Evolutionary conservation across 2,888 invertebrate genomes (phyloP).

Genomic region (Aromia moschata): DNA sequence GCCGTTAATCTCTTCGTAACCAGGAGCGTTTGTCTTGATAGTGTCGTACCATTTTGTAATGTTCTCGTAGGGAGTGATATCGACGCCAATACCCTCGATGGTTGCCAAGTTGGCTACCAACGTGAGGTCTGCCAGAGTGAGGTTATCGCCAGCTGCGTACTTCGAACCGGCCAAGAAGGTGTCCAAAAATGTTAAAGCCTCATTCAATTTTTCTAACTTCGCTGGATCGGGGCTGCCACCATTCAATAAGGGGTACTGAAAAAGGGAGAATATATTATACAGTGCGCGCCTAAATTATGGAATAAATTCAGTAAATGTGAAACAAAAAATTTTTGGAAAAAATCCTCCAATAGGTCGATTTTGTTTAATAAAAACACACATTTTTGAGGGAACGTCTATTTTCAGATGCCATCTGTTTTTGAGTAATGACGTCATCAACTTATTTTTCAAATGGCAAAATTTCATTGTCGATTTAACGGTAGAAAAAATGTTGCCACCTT

Average conservation of each 20-base stretch:
- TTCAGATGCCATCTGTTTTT: too few relatives aligned
- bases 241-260: background rate
- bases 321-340: too few relatives aligned
- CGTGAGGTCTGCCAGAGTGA: conserved; percentile 1
- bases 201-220: background rate
- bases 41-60: conserved; percentile 4
- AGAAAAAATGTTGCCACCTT: too few relatives aligned
- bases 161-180: background rate
- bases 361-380: too few relatives aligned
- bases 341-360: too few relatives aligned
- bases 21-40: background rate
- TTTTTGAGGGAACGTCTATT: too few relatives aligned
- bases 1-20: conserved; percentile 6
- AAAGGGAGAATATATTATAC: background rate
- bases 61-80: background rate
- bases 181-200: background rate
- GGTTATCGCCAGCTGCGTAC: conserved; percentile 3
- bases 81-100: background rate
- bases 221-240: background rate
- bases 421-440: too few relatives aligned
- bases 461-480: too few relatives aligned
- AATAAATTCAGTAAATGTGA: background rate
- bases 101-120: background rate
- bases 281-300: background rate
- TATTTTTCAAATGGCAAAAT: too few relatives aligned